Conservation (phyloP, 2,888 invertebrate genomes). For the Autographa pulchrina region DNA sequence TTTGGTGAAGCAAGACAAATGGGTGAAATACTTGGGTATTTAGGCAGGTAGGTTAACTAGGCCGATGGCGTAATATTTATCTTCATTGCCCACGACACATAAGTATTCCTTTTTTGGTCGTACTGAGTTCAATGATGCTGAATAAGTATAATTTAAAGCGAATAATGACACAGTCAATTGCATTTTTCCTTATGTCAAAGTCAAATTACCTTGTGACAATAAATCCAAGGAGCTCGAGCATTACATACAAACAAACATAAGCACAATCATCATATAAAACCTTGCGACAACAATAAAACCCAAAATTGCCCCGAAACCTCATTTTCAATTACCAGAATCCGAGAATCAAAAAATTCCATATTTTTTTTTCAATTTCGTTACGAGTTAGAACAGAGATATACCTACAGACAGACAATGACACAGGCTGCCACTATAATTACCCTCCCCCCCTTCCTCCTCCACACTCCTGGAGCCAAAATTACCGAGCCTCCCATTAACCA, state of each 20-base stretch:
- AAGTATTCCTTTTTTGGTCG: too few species aligned
- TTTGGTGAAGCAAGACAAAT: slow-evolving; percentile 4
- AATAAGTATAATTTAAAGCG: neutral
- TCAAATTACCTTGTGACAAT: neutral
- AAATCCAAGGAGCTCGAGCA: slow-evolving; percentile 26
- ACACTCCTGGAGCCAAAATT: slow-evolving; percentile 77
- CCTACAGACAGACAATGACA: slow-evolving; percentile 84
- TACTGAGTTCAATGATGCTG: neutral
- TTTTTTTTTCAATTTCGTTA: slow-evolving; percentile 72
- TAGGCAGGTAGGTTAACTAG: neutral
- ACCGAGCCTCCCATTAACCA: slow-evolving; percentile 84
- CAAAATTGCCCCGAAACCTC: slow-evolving; percentile 48
- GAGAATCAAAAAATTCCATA: slow-evolving; percentile 46
- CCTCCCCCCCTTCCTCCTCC: slow-evolving; percentile 66
- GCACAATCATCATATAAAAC: slow-evolving; percentile 38
- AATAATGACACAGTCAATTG: neutral
- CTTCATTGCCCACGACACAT: neutral
- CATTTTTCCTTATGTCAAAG: neutral
- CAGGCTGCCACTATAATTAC: slow-evolving; percentile 85
- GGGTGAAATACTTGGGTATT: neutral
- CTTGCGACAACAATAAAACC: slow-evolving; percentile 46
- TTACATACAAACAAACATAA: slow-evolving; percentile 30
- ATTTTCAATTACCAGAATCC: slow-evolving; percentile 57
- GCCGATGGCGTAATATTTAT: neutral
- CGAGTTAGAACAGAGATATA: slow-evolving; percentile 76